Evolutionary conservation across 2,797 vertebrate species (phyloP), one percentile per base, ranked within the genome.

Genomic region (Aplochiton taeniatus): DNA sequence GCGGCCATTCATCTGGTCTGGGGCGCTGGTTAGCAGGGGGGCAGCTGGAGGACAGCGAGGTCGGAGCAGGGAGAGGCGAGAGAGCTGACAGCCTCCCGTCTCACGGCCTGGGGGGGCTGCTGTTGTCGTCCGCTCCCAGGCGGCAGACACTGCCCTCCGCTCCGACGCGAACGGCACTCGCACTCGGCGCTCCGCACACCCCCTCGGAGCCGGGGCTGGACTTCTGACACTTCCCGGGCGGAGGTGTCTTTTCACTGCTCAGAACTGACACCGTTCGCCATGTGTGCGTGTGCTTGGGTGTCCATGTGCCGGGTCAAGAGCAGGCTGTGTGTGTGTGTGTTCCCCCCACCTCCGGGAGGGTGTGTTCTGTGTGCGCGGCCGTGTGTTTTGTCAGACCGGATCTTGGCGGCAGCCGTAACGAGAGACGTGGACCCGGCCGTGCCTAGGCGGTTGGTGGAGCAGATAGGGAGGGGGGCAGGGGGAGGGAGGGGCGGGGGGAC

Each of bases 381-480:
- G 31, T 6, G 31, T 31, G 31, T 31, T 31, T 31, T 31, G 31
- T 31, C 31, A 31, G 31, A 31, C 31, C 6, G 31, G 31, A 31
- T 31, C 31, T 31, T 2, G 31, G 31, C 31, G 31, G 31, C 31
- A 31, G 31, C 3, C 31, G 2, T 31, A 2, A 31, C 31, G 3
- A 31, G 31, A 6, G 52, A 69, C 70, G 61, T 62, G 61, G 65
- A 51, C 61, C 14, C 64, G 70, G 59, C 65, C 75, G 19, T 45
- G 79, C 86, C 84, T 84, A 6, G 85, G 79, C 86, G 68, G 86
- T 87, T 86, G 74, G 79, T 80, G 70, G 59, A 76, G 77, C 76
- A 81, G 80, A 85, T 86, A 80, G 83, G 78, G 76, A 76, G 76
- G 75, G 76, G 63, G 55, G 59, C 9, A 0, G 49, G 14, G 20